These are phyloP conservation scores for Drosophila parthenogenetica DNA, from an alignment of 2,888 invertebrate species.

Conservation along the genomic window DNA sequence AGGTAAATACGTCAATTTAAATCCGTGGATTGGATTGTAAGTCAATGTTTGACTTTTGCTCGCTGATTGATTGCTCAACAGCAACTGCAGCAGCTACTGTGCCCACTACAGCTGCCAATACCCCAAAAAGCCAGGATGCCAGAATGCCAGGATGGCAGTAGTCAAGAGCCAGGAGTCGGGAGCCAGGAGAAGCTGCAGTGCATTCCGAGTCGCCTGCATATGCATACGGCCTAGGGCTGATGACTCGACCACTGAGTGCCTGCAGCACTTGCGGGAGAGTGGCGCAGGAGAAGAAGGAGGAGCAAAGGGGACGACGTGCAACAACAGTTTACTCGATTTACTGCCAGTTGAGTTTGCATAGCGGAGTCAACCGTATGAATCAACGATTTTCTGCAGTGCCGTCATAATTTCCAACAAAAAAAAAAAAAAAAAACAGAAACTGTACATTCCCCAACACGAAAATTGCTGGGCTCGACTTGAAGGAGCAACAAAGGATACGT, in stretches of 20 bases:
- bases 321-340: slow-evolving; percentile 79
- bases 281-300: slow-evolving; percentile 14
- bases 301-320: slow-evolving; percentile 24
- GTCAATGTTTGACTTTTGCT: slow-evolving; percentile 84
- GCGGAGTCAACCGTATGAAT: slow-evolving; percentile 79
- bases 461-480: slow-evolving; percentile 18
- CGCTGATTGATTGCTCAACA: slow-evolving; percentile 84
- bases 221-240: slow-evolving; percentile 75
- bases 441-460: slow-evolving; percentile 31
- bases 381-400: slow-evolving; percentile 75
- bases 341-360: slow-evolving; percentile 73
- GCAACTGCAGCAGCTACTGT: slow-evolving; percentile 62
- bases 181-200: slow-evolving; percentile 39
- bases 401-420: slow-evolving; percentile 74
- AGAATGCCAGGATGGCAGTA: slow-evolving; percentile 21
- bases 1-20: slow-evolving; percentile 84
- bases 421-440: slow-evolving; percentile 38
- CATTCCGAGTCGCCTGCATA: slow-evolving; percentile 69
- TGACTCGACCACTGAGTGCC: slow-evolving; percentile 60
- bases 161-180: slow-evolving; percentile 17
- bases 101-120: slow-evolving; percentile 31
- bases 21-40: slow-evolving; percentile 84
- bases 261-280: slow-evolving; percentile 14
- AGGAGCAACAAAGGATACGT: slow-evolving; percentile 12
- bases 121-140: slow-evolving; percentile 53